These are phyloP conservation scores for Fabriciana adippe DNA, from an alignment of 2,888 invertebrate species.

Conservation along the genomic window DNA sequence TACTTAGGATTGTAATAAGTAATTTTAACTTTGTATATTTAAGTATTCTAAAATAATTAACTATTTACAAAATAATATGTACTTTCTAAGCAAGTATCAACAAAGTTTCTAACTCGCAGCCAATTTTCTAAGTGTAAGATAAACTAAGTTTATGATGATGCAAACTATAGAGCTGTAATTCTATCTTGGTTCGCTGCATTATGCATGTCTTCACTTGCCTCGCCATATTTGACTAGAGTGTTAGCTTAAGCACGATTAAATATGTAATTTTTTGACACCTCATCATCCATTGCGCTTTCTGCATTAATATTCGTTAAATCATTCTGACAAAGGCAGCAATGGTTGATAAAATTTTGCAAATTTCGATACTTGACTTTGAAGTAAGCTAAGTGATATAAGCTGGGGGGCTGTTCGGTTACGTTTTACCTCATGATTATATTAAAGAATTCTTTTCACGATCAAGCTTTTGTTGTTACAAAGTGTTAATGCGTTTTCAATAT, in stretches of 20 bases:
- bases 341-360: not conserved
- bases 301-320: not conserved
- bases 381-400: not conserved
- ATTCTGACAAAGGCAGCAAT: not conserved
- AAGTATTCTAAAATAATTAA: too few relatives aligned
- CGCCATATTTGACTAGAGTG: slow-evolving; percentile 45
- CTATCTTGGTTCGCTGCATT: slow-evolving; percentile 65
- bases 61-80: not conserved
- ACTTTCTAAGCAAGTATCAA: slow-evolving; percentile 13
- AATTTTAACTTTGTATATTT: too few relatives aligned
- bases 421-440: too few relatives aligned
- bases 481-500: too few relatives aligned
- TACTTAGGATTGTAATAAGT: too few relatives aligned
- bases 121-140: slow-evolving; percentile 45
- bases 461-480: too few relatives aligned
- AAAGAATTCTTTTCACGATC: too few relatives aligned
- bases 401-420: too few relatives aligned
- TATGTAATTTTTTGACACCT: not conserved
- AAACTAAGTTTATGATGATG: slow-evolving; percentile 62
- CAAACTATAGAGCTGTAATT: slow-evolving; percentile 52
- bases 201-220: slow-evolving; percentile 71
- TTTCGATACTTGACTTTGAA: not conserved
- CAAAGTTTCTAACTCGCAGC: slow-evolving; percentile 21
- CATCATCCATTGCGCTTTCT: not conserved
- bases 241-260: not conserved